Base-by-base conservation (phyloP, 2,797 vertebrate species). In the Spatula clypeata region DNA sequence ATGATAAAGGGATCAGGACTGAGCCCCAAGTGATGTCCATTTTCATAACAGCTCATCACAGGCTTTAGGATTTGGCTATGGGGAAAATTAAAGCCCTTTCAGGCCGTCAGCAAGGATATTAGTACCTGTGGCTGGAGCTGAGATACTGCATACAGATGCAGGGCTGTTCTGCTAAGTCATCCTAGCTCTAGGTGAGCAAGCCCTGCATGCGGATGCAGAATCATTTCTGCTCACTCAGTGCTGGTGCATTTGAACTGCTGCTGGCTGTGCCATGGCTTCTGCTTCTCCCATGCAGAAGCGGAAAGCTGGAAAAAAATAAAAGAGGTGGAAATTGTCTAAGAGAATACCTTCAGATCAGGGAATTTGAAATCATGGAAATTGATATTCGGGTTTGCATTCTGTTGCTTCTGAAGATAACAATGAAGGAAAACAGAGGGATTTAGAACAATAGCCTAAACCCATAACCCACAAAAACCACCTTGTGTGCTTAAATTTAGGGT, bases 121-220 rank as follows among this genome's bases (percentile, higher is more conserved):
- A 64, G 66, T 79, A 58, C 8, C 6, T 5, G 15, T 44, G 72
- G n/a, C 77, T 51, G 65, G 62, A 73, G 57, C 88, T 86, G 62
- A 36, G 85, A 5, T 72, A 9, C 65, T 88, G 75, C 16, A 1
- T 29, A 24, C 49, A 49, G 61, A 62, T 51, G 75, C 61, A 38
- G 79, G 40, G 54, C 87, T 89, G 36, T 91, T 94, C 54, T 97
- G 95, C 95, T 38, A 75, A 96, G 91, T 97, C 96, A 96, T 94
- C 72, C 82, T 62, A 53, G 89, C 89, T 91, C 69, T 44, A 69
- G 72, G 72, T 90, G 70, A 89, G 69, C 60, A 86, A 74, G 38
- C 26, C 23, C 51, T 16, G 81, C 67, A 13, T 23, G 34, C 34
- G 72, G 87, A 91, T 79, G 57, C 58, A 47, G 75, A 53, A 69